Base-by-base conservation (phyloP, 2,888 invertebrate genomes). In the Sarcophaga variegata region DNA sequence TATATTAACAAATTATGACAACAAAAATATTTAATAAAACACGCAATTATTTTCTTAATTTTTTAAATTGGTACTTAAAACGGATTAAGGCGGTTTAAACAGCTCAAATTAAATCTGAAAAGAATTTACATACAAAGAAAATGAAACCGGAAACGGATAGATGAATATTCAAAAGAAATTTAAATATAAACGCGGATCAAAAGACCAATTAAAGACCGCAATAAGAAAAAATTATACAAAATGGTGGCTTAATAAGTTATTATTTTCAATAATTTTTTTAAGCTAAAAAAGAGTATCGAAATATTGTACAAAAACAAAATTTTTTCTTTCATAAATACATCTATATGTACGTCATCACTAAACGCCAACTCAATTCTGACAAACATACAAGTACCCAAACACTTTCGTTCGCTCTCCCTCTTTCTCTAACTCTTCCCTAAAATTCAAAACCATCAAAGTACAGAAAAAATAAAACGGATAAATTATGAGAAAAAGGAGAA, bases 391-490 rank as follows among this genome's bases (percentile, higher is more conserved):
- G 49, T 47, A 25, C 20, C 64, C n/a, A 66, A 12, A 71, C 70
- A 72, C 25, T 25, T 22, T 47, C 12, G 37, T 37, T 37, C 1
- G 6, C 37, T 37, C 0, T 37, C 2, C 2, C 37, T 37, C 3
- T 37, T 37, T 10, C 37, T 37, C 37, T 37, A 37, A 37, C 37
- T 37, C 20, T 64, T 67, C 12, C 22, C 11, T 54, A 75, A 74
- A 69, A 54, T 75, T 63, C 22, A 70, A 69, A 83, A 83, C 59
- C 82, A 82, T 82, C 59, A 82, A 82, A 76, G 72, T 14, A 74
- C 54, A 63, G 76, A 47, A 54, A 59, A 62, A 20, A 14, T 45
- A 71, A 86, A 86, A 49, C 76, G 60, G 62, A 54, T 54, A 54
- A 54, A 54, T 54, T 54, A 54, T 12, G 17, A 54, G 54, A 54